Evolutionary conservation across 2,797 vertebrate species (phyloP).

Genomic region (Hozukius guyotensis): DNA sequence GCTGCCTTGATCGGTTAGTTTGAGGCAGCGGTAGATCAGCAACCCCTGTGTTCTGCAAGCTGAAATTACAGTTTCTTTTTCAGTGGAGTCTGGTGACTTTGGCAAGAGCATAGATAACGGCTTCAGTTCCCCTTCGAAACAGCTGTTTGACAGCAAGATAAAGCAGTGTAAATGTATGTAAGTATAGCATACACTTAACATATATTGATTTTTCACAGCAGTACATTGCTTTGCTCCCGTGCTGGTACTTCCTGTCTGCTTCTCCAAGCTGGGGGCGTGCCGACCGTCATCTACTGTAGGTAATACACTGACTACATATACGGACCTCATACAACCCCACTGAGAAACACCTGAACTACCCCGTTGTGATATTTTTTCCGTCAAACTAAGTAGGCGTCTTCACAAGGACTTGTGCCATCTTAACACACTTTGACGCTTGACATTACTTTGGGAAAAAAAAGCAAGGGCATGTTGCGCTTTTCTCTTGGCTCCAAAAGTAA

Average conservation of each 20-base stretch:
- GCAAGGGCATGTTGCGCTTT: too few relatives aligned
- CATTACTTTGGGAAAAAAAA: background rate
- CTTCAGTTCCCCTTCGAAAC: background rate
- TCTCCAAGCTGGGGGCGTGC: background rate
- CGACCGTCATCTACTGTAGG: background rate
- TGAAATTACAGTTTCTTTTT: too few relatives aligned
- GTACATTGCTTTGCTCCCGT: background rate
- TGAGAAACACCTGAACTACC: background rate
- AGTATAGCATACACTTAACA: background rate
- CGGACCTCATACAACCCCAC: background rate
- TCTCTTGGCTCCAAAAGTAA: background rate
- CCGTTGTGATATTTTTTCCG: background rate
- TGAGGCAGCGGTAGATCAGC: too few relatives aligned
- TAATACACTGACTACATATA: background rate
- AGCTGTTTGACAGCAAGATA: background rate
- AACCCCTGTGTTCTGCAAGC: too few relatives aligned
- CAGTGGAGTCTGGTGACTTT: background rate
- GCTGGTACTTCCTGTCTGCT: background rate
- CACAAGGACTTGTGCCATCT: background rate
- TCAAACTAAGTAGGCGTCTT: background rate
- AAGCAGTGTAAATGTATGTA: background rate
- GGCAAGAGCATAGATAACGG: background rate
- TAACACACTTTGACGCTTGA: background rate
- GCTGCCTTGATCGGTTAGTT: too few relatives aligned
- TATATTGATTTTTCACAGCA: too few relatives aligned